A percentile compares a stretch with the other conserved stretches of the same genome.
Conservation (phyloP, 35 echinoderm and acorn worm species). For the Heliocidaris erythrogramma region DNA sequence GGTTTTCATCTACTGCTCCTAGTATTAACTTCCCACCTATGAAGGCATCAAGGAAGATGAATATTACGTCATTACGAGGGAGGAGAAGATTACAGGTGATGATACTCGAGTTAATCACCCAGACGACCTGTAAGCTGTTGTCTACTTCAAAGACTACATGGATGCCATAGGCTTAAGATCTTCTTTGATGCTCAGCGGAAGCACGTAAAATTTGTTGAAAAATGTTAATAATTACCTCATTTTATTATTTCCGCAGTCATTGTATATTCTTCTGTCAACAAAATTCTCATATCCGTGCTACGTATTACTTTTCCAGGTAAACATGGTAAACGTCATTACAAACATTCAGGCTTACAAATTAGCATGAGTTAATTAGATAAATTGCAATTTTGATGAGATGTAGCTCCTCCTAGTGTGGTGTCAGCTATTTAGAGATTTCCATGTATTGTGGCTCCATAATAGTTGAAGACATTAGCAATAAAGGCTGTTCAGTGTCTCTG, state of each 20-base stretch:
- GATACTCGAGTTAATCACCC: background rate
- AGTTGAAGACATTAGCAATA: too few species aligned
- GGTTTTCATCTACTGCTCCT: background rate
- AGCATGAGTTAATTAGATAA: too few species aligned
- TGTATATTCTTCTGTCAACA: too few species aligned
- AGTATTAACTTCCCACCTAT: background rate
- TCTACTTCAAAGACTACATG: background rate
- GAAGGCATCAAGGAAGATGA: background rate
- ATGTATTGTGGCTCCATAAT: too few species aligned
- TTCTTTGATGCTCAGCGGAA: background rate
- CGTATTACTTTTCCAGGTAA: too few species aligned
- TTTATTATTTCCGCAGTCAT: background rate
- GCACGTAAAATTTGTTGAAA: background rate
- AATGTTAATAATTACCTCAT: background rate
- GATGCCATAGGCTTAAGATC: background rate
- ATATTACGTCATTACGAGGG: background rate
- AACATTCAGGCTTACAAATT: too few species aligned
- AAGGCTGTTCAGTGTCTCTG: too few species aligned
- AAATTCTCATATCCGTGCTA: too few species aligned
- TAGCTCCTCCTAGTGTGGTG: too few species aligned
- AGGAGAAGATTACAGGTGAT: slow-evolving; percentile 1
- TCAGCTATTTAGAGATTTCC: too few species aligned
- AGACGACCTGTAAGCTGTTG: background rate
- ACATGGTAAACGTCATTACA: too few species aligned
- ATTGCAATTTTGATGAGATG: too few species aligned